Evolutionary conservation across 2,113 vertebrate species (phyloP).

Genomic region (Diadophis punctatus): DNA sequence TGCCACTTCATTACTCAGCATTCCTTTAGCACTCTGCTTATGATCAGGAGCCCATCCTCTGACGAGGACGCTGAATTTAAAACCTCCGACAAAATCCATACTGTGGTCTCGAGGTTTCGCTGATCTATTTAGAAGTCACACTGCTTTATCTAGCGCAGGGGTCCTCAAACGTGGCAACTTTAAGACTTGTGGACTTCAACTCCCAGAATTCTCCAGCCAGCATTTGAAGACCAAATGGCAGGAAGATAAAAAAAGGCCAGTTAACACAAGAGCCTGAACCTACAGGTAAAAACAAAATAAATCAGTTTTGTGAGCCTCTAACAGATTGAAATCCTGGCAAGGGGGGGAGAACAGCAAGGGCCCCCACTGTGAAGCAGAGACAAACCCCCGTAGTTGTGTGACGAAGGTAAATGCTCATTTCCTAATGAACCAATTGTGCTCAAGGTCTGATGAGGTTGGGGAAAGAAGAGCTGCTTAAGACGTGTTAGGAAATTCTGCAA

Average conservation of each 20-base stretch:
- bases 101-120: background rate
- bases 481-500: slow-evolving; percentile 30
- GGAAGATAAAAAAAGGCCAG: slow-evolving; percentile 44
- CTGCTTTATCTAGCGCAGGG: slow-evolving; percentile 46
- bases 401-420: slow-evolving; percentile 62
- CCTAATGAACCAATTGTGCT: slow-evolving; percentile 63
- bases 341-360: slow-evolving; percentile 50
- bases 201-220: too few species aligned
- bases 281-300: slow-evolving; percentile 53
- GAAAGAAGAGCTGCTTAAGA: slow-evolving; percentile 48
- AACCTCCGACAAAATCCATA: background rate
- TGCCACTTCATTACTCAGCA: background rate
- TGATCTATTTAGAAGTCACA: slow-evolving; percentile 31
- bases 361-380: slow-evolving; percentile 54
- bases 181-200: too few species aligned
- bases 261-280: slow-evolving; percentile 46
- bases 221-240: too few species aligned
- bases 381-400: slow-evolving; percentile 48
- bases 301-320: slow-evolving; percentile 61
- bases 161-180: too few species aligned
- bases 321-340: slow-evolving; percentile 64
- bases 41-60: background rate
- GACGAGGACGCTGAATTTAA: background rate
- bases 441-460: slow-evolving; percentile 46
- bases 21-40: background rate